A percentile compares a stretch with the other conserved stretches of the same genome.
Evolutionary conservation across 2,888 invertebrate genomes (phyloP).

Genomic region (Eledone cirrhosa): DNA sequence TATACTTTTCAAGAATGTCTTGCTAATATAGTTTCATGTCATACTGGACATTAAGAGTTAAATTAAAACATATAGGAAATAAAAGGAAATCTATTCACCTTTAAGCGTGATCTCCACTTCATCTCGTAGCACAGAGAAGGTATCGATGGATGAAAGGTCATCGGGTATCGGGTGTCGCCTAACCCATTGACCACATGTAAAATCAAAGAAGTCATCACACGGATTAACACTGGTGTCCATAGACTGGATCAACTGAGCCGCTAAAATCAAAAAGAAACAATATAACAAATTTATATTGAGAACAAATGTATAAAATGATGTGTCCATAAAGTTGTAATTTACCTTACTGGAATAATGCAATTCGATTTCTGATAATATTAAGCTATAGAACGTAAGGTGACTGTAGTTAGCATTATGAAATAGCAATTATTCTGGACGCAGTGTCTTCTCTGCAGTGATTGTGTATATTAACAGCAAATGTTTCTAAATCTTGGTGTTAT

Average conservation of each 20-base stretch:
- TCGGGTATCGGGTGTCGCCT: conserved; percentile 84
- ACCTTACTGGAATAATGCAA: neutral
- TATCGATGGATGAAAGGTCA: conserved; percentile 82
- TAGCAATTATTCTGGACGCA: too few species aligned
- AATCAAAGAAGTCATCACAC: conserved; percentile 84
- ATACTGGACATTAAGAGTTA: too few species aligned
- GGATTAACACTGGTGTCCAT: conserved; percentile 82
- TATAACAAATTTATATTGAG: neutral
- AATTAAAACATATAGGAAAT: too few species aligned
- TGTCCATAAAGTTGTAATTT: neutral
- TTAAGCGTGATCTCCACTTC: conserved; percentile 82
- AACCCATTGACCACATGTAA: conserved; percentile 87
- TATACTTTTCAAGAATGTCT: too few species aligned
- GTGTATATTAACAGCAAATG: too few species aligned
- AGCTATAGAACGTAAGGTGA: neutral
- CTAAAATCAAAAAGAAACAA: conserved; percentile 67
- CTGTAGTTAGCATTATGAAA: too few species aligned
- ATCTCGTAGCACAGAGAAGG: conserved; percentile 86
- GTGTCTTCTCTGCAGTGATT: too few species aligned
- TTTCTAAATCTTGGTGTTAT: too few species aligned
- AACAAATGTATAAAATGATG: neutral
- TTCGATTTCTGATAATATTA: neutral
- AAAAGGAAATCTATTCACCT: conserved; percentile 65
- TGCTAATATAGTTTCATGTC: too few species aligned
- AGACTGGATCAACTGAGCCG: conserved; percentile 79